A percentile compares a stretch with the other conserved stretches of the same genome.
These are phyloP conservation scores for Bombus fervidus DNA, from an alignment of 1,140 invertebrate genomes.

Conservation along the genomic window DNA sequence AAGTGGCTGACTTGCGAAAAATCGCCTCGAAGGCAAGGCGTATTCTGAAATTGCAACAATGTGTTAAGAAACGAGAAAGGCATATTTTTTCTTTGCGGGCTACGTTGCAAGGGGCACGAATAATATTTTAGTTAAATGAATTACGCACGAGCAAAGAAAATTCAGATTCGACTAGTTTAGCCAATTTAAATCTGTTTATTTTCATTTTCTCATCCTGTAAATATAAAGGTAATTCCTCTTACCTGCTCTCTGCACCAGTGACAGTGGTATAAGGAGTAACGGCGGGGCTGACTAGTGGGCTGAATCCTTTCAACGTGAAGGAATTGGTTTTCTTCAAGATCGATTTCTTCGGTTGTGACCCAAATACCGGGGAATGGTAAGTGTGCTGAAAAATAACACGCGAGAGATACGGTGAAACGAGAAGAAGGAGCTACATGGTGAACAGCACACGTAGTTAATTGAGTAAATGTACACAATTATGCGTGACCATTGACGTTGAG, in stretches of 20 bases:
- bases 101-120: not conserved
- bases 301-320: constrained; percentile 90
- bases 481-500: constrained; percentile 51
- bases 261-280: constrained; percentile 92
- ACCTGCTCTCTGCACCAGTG: constrained; percentile 92
- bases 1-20: constrained; percentile 91
- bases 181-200: not conserved
- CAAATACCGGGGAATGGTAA: constrained; percentile 84
- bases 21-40: constrained; percentile 95
- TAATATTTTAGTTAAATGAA: not conserved
- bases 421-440: not conserved
- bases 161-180: too few relatives aligned
- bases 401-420: not conserved
- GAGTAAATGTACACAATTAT: constrained; percentile 2
- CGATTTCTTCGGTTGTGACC: constrained; percentile 90
- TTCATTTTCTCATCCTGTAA: not conserved
- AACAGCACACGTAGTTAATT: not conserved
- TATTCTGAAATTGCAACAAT: constrained; percentile 83
- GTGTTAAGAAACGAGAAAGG: not conserved
- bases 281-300: constrained; percentile 86
- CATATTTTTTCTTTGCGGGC: not conserved
- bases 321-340: constrained; percentile 96
- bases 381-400: constrained; percentile 68
- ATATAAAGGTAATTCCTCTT: constrained; percentile 16
- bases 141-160: not conserved